Evolutionary conservation across 2,797 vertebrate genomes (phyloP).

Genomic region (Anisognathus igniventris): DNA sequence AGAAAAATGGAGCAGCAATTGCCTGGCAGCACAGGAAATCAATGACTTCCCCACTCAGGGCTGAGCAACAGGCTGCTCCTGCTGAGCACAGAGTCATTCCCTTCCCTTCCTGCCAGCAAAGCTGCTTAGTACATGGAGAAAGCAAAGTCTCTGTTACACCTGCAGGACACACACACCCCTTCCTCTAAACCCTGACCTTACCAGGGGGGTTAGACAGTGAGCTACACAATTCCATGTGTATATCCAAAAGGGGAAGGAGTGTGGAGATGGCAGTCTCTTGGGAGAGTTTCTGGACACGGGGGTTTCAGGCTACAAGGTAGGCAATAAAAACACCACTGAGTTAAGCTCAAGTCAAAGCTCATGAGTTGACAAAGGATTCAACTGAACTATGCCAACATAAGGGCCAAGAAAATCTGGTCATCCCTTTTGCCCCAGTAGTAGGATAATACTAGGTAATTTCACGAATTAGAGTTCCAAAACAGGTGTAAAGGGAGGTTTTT

Average conservation of each 20-base stretch:
- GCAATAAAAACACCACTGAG: not conserved
- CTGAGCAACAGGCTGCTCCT: constrained; percentile 31
- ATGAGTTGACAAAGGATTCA: not conserved
- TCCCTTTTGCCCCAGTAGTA: not conserved
- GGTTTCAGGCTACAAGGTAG: not conserved
- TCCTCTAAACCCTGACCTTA: not conserved
- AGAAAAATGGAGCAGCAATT: constrained; percentile 15
- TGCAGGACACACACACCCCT: not conserved
- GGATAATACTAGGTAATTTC: not conserved
- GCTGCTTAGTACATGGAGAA: not conserved
- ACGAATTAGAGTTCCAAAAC: not conserved
- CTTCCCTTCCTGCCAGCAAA: constrained; percentile 19
- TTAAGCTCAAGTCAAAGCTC: not conserved
- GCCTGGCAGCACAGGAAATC: not conserved
- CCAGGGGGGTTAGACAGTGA: not conserved
- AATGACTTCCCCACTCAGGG: not conserved
- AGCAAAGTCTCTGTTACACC: not conserved
- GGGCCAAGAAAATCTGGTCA: not conserved
- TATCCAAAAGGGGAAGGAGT: not conserved
- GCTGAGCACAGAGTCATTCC: not conserved
- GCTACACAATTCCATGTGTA: not conserved
- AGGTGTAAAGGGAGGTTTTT: not conserved
- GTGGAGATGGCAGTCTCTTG: not conserved
- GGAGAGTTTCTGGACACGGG: not conserved
- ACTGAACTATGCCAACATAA: not conserved